A percentile compares a stretch with the other conserved stretches of the same genome.
phyloP scores from a whole-genome alignment of 2,797 vertebrate genomes.

The Acanthurus tractus region DNA sequence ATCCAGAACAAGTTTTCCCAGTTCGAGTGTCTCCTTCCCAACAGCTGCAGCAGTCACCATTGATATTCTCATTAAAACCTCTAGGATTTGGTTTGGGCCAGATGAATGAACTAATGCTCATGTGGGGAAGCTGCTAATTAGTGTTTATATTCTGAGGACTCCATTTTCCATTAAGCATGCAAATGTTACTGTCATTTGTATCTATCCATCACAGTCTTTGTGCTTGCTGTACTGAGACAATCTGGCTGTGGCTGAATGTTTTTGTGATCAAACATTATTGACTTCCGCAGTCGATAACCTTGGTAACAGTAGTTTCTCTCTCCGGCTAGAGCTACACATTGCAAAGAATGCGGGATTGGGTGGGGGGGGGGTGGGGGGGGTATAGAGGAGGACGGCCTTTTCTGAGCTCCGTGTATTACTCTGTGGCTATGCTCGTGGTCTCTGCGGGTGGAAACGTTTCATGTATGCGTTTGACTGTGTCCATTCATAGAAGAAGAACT shows the following conservation, averaged over 20 bases:
- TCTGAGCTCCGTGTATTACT: conserved; percentile 55
- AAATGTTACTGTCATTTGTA: conserved; percentile 60
- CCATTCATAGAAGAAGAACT: conserved; percentile 53
- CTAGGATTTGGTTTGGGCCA: conserved; percentile 38
- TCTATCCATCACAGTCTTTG: conserved; percentile 67
- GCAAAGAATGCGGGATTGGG: conserved; percentile 2
- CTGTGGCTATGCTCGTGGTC: conserved; percentile 45
- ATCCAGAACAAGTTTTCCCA: conserved; percentile 13
- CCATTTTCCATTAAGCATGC: conserved; percentile 61
- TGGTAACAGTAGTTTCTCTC: conserved; percentile 84
- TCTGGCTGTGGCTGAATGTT: conserved; percentile 79
- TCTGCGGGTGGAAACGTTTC: conserved; percentile 12
- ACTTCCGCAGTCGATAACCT: conserved; percentile 83
- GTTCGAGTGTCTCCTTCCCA: conserved; percentile 26
- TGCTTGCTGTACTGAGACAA: conserved; percentile 60
- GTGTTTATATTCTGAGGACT: conserved; percentile 66
- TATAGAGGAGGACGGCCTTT: conserved; percentile 36
- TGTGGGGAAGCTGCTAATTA: conserved; percentile 71
- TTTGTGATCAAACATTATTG: conserved; percentile 88
- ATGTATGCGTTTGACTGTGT: conserved; percentile 33
- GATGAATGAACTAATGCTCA: conserved; percentile 60
- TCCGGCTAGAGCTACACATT: conserved; percentile 55
- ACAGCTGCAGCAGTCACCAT: conserved; percentile 58
- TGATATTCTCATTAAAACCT: conserved; percentile 70
- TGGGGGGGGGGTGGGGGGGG: conserved; percentile 6